phyloP scores from a whole-genome alignment of 23 tunicate species.

The Clavelina lepadiformis region DNA sequence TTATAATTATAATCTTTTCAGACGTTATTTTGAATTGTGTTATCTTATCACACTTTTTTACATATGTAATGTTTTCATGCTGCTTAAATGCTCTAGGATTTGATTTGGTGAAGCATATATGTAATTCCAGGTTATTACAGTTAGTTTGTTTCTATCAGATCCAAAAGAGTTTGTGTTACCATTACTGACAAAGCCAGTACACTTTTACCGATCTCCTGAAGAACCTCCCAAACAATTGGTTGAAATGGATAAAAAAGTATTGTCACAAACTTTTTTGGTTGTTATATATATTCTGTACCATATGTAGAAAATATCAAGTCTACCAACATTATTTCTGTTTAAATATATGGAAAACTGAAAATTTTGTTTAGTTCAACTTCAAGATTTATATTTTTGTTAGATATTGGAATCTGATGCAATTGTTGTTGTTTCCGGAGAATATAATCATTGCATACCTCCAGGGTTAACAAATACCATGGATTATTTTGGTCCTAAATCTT shows the following conservation, averaged over 20 bases:
- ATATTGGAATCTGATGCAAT: conserved; percentile 68
- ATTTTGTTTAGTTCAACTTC: background rate
- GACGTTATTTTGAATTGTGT: background rate
- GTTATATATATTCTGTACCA: background rate
- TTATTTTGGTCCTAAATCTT: conserved; percentile 51
- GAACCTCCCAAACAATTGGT: conserved; percentile 25
- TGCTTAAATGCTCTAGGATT: background rate
- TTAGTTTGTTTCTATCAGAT: conserved; percentile 25
- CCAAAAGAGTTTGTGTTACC: conserved; percentile 41
- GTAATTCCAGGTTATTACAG: background rate
- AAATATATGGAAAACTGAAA: background rate
- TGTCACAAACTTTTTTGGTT: no score
- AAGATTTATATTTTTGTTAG: conserved; percentile 18
- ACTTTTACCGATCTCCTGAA: conserved; percentile 46
- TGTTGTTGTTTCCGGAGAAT: conserved; percentile 77
- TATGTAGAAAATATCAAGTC: no score
- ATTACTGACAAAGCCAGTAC: conserved; percentile 58
- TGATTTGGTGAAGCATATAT: background rate
- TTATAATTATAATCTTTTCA: background rate
- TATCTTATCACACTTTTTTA: background rate
- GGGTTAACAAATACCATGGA: conserved; percentile 69
- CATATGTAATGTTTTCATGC: background rate
- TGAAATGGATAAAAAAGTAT: conserved; percentile 53
- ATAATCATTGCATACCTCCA: conserved; percentile 88
- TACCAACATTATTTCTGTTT: no score